A percentile compares a stretch with the other conserved stretches of the same genome.
Conservation (phyloP, 2,113 vertebrate species). For the Paratilapia polleni region DNA sequence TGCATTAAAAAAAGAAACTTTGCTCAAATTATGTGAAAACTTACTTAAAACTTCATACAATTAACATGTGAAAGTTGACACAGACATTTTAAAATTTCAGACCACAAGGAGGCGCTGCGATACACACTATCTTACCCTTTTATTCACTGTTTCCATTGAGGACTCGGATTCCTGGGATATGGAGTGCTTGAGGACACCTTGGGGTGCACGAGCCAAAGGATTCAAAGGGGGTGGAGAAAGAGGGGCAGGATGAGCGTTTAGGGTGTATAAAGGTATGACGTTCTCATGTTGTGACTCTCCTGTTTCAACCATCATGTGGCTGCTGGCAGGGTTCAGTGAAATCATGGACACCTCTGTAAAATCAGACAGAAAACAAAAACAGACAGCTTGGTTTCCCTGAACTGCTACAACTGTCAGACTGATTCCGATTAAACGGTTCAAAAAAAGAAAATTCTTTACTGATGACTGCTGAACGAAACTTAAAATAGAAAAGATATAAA, state of each 20-base stretch:
- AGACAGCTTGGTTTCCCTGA: background rate
- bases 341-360: constrained; percentile 9
- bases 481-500: background rate
- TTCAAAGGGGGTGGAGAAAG: constrained; percentile 6
- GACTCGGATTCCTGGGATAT: constrained; percentile 47
- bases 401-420: background rate
- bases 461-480: background rate
- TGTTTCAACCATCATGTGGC: constrained; percentile 34
- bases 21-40: background rate
- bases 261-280: background rate
- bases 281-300: background rate
- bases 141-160: constrained; percentile 64
- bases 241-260: background rate
- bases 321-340: background rate
- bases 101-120: constrained; percentile 31
- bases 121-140: constrained; percentile 68
- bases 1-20: background rate
- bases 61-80: background rate
- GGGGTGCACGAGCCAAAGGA: constrained; percentile 14
- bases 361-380: background rate
- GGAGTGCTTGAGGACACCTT: constrained; percentile 65
- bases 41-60: background rate
- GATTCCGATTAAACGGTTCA: background rate
- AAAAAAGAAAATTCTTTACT: background rate
- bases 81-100: background rate